phyloP scores from a whole-genome alignment of 2,797 vertebrate species.

The Lithobates sylvaticus region DNA sequence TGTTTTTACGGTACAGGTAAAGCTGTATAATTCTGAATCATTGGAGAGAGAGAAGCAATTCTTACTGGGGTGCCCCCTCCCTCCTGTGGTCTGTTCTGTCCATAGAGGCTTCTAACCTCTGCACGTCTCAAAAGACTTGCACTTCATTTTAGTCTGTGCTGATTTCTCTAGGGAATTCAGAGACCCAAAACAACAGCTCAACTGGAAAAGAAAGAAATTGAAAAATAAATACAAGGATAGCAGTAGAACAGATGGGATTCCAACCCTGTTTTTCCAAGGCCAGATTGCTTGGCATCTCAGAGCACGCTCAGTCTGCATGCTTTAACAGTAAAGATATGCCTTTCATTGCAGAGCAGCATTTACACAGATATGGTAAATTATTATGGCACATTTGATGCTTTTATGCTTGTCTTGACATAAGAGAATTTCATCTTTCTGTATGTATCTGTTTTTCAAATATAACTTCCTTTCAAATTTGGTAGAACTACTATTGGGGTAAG shows the following conservation, averaged over 20 bases:
- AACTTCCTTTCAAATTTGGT: too few relatives aligned
- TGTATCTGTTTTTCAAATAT: too few relatives aligned
- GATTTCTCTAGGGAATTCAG: constrained; percentile 53
- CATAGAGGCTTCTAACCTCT: constrained; percentile 21
- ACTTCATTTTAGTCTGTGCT: constrained; percentile 38
- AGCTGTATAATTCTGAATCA: background rate
- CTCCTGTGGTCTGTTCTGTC: background rate
- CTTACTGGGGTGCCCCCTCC: background rate
- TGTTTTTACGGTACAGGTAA: background rate
- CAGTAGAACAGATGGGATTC: constrained; percentile 21
- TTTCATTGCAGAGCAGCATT: too few relatives aligned
- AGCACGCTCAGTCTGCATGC: background rate
- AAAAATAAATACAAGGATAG: constrained; percentile 44
- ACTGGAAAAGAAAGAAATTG: constrained; percentile 55
- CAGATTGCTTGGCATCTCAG: background rate
- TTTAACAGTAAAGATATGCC: too few relatives aligned
- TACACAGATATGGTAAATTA: too few relatives aligned
- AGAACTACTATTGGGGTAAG: too few relatives aligned
- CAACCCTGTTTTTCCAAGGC: background rate
- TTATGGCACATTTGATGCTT: too few relatives aligned
- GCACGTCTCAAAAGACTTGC: constrained; percentile 13
- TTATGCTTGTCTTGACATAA: too few relatives aligned
- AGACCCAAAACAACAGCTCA: constrained; percentile 52
- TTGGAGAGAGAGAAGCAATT: background rate
- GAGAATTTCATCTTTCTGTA: too few relatives aligned